A percentile compares a stretch with the other conserved stretches of the same genome.
These are phyloP conservation scores for Oryzias melastigma DNA, from an alignment of 2,113 vertebrate species.

Conservation along the genomic window DNA sequence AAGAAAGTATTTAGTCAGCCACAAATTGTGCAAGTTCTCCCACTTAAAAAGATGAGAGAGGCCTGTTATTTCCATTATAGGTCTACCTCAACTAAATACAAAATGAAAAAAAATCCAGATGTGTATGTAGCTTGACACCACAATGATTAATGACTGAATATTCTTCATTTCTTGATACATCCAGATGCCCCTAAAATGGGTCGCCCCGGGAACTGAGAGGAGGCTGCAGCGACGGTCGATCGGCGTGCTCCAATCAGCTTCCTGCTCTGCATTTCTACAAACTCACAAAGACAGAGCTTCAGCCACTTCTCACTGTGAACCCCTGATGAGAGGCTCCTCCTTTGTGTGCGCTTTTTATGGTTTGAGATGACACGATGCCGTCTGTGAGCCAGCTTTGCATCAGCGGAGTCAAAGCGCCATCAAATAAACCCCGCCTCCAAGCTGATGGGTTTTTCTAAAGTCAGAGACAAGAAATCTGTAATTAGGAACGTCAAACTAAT, in stretches of 20 bases:
- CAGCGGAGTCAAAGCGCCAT: neutral
- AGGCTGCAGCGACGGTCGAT: conserved; percentile 1
- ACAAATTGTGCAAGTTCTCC: too few species aligned
- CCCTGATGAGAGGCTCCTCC: neutral
- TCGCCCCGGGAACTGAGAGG: conserved; percentile 67
- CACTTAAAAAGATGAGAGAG: too few species aligned
- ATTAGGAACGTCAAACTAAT: too few species aligned
- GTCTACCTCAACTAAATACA: too few species aligned
- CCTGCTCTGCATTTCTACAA: conserved; percentile 16
- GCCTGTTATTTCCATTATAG: too few species aligned
- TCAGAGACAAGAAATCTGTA: too few species aligned
- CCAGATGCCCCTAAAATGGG: conserved; percentile 65
- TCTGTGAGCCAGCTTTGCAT: conserved; percentile 7
- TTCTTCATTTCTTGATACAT: conserved; percentile 54
- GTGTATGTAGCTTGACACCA: too few species aligned
- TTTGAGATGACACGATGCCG: neutral
- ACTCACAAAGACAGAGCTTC: neutral
- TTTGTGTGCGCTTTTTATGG: neutral
- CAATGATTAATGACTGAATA: too few species aligned
- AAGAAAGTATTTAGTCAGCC: too few species aligned
- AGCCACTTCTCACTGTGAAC: neutral
- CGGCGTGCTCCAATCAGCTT: conserved; percentile 5
- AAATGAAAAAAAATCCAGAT: too few species aligned
- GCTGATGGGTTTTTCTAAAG: too few species aligned
- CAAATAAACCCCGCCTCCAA: neutral